These are phyloP conservation scores for Girardia tigrina DNA, from an alignment of 2,888 invertebrate species.

Conservation along the genomic window DNA sequence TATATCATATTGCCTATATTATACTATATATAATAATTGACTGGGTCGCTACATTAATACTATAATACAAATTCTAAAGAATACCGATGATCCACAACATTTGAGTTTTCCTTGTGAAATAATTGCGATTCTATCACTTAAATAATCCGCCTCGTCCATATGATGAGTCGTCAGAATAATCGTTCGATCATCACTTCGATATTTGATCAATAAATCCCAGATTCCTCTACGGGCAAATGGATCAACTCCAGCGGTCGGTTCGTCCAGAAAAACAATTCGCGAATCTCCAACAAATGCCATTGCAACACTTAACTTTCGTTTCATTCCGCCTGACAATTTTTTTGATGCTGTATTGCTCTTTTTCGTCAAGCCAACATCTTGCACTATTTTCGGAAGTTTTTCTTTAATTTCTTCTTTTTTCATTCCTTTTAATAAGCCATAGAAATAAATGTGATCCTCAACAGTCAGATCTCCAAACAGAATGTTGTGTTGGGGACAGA, in stretches of 20 bases:
- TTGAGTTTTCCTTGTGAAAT: conserved; percentile 51
- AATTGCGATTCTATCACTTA: conserved; percentile 53
- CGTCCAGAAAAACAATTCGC: conserved; percentile 62
- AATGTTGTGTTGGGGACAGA: conserved; percentile 79
- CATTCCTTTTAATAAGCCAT: conserved; percentile 50
- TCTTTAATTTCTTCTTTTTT: conserved; percentile 43
- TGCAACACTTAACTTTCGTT: conserved; percentile 70
- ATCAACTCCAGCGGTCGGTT: conserved; percentile 72
- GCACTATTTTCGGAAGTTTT: conserved; percentile 55
- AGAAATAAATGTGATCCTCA: conserved; percentile 49
- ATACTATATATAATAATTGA: too few relatives aligned
- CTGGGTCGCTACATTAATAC: too few relatives aligned
- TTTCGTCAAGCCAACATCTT: conserved; percentile 60
- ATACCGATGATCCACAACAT: conserved; percentile 51
- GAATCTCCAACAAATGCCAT: conserved; percentile 70
- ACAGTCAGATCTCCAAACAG: conserved; percentile 55
- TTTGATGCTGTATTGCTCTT: conserved; percentile 51
- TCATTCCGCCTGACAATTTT: conserved; percentile 62
- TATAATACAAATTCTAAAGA: too few relatives aligned
- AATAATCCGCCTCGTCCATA: conserved; percentile 54
- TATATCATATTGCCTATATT: too few relatives aligned
- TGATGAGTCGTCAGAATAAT: conserved; percentile 54
- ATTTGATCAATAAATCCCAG: conserved; percentile 62
- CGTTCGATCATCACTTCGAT: conserved; percentile 53
- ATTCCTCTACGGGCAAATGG: conserved; percentile 67